phyloP scores from a whole-genome alignment of 2,797 vertebrate genomes.

The Hirundo rustica region DNA sequence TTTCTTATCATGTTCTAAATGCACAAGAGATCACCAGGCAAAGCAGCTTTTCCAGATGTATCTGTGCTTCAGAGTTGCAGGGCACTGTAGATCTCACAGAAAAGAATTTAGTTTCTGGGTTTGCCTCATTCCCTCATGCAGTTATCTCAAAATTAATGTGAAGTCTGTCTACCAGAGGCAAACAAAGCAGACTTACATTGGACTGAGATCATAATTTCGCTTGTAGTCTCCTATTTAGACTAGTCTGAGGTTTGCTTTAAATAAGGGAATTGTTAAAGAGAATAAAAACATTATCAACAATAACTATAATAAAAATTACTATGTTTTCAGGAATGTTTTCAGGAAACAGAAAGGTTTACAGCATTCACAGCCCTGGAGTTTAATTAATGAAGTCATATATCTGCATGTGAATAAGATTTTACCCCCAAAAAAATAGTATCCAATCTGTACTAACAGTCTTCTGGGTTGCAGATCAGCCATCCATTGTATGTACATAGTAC shows the following conservation, averaged over 20 bases:
- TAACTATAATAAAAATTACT: neutral
- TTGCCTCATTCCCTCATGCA: neutral
- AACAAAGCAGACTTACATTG: neutral
- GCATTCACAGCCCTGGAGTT: neutral
- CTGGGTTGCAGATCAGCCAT: neutral
- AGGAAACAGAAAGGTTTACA: neutral
- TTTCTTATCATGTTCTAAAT: neutral
- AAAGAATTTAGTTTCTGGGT: neutral
- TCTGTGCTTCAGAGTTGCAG: neutral
- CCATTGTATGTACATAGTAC: neutral
- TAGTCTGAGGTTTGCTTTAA: neutral
- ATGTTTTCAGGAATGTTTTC: neutral
- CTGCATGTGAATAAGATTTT: neutral
- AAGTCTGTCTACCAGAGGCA: neutral
- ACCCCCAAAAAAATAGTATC: neutral
- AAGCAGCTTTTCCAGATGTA: constrained; percentile 23
- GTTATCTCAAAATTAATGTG: neutral
- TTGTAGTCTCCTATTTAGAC: neutral
- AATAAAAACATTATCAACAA: neutral
- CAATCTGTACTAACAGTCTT: neutral
- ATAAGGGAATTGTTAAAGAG: neutral
- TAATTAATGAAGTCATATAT: neutral
- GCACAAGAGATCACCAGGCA: neutral
- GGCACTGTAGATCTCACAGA: neutral
- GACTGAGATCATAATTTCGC: neutral